phyloP scores from a whole-genome alignment of 1,140 invertebrate species.

The Saccostrea echinata region DNA sequence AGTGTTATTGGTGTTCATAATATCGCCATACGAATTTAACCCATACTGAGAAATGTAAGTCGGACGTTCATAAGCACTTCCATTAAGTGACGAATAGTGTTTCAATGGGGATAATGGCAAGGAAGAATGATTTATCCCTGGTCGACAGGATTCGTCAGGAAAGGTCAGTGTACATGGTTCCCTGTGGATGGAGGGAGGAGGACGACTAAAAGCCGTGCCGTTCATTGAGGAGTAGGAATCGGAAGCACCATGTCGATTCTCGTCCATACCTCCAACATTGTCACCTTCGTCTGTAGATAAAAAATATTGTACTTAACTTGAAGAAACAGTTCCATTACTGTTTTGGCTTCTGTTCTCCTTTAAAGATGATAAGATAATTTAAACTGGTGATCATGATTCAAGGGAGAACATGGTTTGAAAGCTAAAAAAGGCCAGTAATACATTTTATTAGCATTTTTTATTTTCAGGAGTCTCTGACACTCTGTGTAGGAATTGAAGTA shows the following conservation, averaged over 20 bases:
- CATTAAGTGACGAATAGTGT: constrained; percentile 63
- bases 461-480: too few species aligned
- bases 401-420: too few species aligned
- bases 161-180: constrained; percentile 51
- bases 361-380: too few species aligned
- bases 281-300: not conserved
- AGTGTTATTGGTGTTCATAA: constrained; percentile 59
- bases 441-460: too few species aligned
- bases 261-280: constrained; percentile 41
- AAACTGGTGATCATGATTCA: too few species aligned
- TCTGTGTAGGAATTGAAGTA: too few species aligned
- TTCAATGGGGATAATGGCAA: constrained; percentile 68
- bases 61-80: constrained; percentile 62
- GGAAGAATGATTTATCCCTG: constrained; percentile 45
- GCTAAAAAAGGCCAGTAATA: too few species aligned
- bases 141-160: constrained; percentile 54
- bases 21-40: constrained; percentile 66
- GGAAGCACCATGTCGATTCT: constrained; percentile 39
- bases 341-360: too few species aligned
- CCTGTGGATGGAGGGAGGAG: constrained; percentile 58
- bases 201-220: constrained; percentile 69
- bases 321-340: too few species aligned
- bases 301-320: too few species aligned
- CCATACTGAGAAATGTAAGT: constrained; percentile 70
- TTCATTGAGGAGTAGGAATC: constrained; percentile 53